Percentiles rank a stretch among this genome's conserved stretches.
Conservation (phyloP, 2,888 invertebrate species). For the Melanostoma scalare region DNA sequence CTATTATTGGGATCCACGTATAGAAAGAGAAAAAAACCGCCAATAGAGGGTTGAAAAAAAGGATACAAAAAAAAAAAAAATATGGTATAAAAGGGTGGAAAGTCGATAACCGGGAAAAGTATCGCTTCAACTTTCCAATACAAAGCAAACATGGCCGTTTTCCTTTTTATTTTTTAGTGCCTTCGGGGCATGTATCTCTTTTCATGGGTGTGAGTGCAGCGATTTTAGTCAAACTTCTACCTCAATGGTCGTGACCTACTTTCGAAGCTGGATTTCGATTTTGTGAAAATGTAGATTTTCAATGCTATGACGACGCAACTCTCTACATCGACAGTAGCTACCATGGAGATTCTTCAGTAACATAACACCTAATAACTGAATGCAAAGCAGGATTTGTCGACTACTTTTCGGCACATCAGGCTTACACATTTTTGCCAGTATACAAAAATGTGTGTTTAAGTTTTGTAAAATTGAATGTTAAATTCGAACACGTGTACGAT, state of each 20-base stretch:
- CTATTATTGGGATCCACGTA: no score
- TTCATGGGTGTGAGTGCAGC: background rate
- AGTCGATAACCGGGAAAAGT: conserved; percentile 27
- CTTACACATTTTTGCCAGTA: background rate
- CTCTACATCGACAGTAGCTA: no score
- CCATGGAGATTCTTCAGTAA: background rate
- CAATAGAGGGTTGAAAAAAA: no score
- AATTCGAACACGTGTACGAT: no score
- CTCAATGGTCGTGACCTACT: conserved; percentile 24
- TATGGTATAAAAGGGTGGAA: conserved; percentile 3
- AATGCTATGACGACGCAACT: background rate
- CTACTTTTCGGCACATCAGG: background rate
- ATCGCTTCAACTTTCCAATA: no score
- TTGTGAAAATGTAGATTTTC: background rate
- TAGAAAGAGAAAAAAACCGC: no score
- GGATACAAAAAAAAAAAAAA: background rate
- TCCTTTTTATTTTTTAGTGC: background rate
- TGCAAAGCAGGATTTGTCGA: conserved; percentile 8
- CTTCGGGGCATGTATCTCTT: background rate
- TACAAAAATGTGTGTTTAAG: no score
- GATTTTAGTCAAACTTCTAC: background rate
- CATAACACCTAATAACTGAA: conserved; percentile 8
- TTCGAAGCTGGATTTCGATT: conserved; percentile 10
- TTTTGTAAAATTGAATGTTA: no score
- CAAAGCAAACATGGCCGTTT: no score